Conservation (phyloP, 2,797 vertebrate species). For the Danio kyathit region DNA sequence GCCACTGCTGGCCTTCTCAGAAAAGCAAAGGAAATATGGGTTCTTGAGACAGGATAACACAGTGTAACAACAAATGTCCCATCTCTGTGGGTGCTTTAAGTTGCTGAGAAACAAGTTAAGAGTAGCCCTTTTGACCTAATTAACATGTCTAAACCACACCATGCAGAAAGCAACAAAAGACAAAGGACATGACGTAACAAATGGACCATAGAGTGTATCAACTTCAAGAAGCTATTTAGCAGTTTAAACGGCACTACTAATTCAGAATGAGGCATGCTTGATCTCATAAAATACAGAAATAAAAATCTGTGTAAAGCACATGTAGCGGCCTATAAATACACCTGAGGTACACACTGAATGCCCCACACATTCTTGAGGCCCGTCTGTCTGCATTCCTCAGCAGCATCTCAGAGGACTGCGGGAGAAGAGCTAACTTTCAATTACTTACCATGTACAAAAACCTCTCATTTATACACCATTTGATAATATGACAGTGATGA, state of each 20-base stretch:
- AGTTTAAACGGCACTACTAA: constrained; percentile 25
- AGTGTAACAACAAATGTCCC: not conserved
- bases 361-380: constrained; percentile 56
- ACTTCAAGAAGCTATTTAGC: constrained; percentile 1
- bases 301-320: constrained; percentile 43
- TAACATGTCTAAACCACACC: constrained; percentile 3
- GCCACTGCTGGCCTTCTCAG: constrained; percentile 33
- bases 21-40: constrained; percentile 25
- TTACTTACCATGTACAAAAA: not conserved
- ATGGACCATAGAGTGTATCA: not conserved
- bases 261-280: constrained; percentile 8
- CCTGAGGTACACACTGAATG: constrained; percentile 41
- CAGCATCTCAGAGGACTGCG: constrained; percentile 23
- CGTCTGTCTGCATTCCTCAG: constrained; percentile 57
- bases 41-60: constrained; percentile 17
- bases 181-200: constrained; percentile 20
- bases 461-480: not conserved
- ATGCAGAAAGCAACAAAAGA: constrained; percentile 20
- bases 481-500: not conserved
- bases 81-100: constrained; percentile 24
- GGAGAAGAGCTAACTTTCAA: not conserved
- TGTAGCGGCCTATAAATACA: constrained; percentile 47
- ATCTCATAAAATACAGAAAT: constrained; percentile 42
- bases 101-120: not conserved
- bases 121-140: not conserved